Conservation (phyloP, 2,888 invertebrate genomes). For the Hirtodrosophila duncani region DNA sequence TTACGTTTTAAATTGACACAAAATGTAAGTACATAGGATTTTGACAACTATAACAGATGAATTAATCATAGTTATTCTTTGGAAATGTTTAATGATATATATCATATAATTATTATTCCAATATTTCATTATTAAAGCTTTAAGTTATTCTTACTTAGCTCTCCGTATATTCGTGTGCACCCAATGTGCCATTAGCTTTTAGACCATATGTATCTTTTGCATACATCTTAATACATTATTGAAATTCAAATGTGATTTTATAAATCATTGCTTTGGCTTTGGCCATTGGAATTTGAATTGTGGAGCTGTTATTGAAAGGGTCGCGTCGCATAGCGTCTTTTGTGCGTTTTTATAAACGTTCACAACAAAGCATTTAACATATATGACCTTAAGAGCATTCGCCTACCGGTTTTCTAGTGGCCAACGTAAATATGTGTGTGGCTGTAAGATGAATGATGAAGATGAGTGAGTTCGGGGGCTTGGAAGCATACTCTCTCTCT, state of each 20-base stretch:
- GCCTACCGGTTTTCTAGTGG: constrained; percentile 64
- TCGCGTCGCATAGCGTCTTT: constrained; percentile 17
- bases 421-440: constrained; percentile 11
- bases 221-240: constrained; percentile 33
- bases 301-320: too few species aligned
- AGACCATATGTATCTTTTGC: constrained; percentile 57
- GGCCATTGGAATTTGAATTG: constrained; percentile 13
- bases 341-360: constrained; percentile 25
- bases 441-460: neutral
- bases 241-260: constrained; percentile 13
- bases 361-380: constrained; percentile 47
- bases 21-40: too few species aligned
- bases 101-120: too few species aligned
- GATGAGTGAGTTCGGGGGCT: constrained; percentile 5
- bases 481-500: neutral
- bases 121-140: neutral
- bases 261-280: constrained; percentile 3
- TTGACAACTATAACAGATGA: too few species aligned
- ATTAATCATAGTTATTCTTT: too few species aligned
- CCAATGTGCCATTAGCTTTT: constrained; percentile 36
- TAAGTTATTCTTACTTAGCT: neutral
- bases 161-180: too few species aligned
- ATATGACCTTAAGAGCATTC: constrained; percentile 65
- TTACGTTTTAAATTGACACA: too few species aligned
- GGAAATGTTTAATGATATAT: too few species aligned